A percentile compares a stretch with the other conserved stretches of the same genome.
phyloP scores from a whole-genome alignment of 2,888 invertebrate species.

The Pheosia tremula region DNA sequence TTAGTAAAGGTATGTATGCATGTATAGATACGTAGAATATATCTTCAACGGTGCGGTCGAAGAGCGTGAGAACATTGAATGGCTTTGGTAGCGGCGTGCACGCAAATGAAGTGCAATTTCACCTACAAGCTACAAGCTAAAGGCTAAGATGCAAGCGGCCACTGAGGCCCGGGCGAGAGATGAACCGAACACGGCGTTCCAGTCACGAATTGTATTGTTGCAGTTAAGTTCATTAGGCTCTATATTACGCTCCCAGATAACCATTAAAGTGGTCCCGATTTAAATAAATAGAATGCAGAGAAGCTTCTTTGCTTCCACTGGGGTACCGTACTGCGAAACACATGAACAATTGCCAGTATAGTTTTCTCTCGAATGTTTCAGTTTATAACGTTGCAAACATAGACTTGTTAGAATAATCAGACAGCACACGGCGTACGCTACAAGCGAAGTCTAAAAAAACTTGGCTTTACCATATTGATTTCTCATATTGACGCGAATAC shows the following conservation, averaged over 20 bases:
- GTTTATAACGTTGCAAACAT: conserved; percentile 31
- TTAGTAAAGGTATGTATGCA: conserved; percentile 42
- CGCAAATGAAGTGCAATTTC: conserved; percentile 78
- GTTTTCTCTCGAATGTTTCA: conserved; percentile 43
- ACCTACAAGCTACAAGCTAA: conserved; percentile 54
- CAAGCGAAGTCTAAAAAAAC: too few relatives aligned
- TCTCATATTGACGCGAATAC: too few relatives aligned
- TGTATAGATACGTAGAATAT: conserved; percentile 45
- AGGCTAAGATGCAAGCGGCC: conserved; percentile 56
- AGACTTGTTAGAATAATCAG: background rate
- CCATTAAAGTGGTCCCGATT: conserved; percentile 20
- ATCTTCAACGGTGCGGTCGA: conserved; percentile 42
- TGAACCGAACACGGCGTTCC: conserved; percentile 35
- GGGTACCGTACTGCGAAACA: conserved; percentile 18
- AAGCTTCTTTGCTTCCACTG: conserved; percentile 19
- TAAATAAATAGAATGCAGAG: conserved; percentile 16
- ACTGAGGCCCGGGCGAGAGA: conserved; percentile 35
- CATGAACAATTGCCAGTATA: conserved; percentile 34
- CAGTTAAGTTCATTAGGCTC: conserved; percentile 67
- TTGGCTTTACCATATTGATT: too few relatives aligned
- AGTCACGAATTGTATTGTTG: conserved; percentile 72
- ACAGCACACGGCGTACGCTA: too few relatives aligned
- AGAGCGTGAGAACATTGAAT: conserved; percentile 70
- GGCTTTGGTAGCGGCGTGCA: conserved; percentile 60
- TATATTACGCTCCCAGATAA: conserved; percentile 37